Percentiles rank a stretch among this genome's conserved stretches.
phyloP scores from a whole-genome alignment of 1,140 invertebrate species.

The Helicoverpa zea region DNA sequence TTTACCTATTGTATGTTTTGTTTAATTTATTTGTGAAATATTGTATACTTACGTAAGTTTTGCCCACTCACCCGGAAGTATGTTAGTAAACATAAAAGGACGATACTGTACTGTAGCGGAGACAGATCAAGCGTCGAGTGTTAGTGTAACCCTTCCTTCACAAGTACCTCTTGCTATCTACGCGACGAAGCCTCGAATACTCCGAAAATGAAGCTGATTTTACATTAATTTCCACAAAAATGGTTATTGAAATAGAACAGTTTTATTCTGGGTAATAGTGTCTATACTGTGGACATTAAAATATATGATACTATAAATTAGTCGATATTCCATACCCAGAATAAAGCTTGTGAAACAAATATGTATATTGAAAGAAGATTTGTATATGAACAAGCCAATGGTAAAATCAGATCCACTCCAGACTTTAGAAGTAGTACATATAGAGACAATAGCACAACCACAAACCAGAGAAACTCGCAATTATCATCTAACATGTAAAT shows the following conservation, averaged over 20 bases:
- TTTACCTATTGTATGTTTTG: not conserved
- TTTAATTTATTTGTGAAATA: not conserved
- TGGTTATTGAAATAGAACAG: not conserved
- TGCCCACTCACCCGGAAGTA: conserved; percentile 52
- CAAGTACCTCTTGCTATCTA: conserved; percentile 59
- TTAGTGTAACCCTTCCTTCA: conserved; percentile 77
- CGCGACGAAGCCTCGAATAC: conserved; percentile 32
- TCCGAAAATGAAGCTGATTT: conserved; percentile 38
- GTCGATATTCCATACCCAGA: conserved; percentile 9
- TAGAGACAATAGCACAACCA: conserved; percentile 77
- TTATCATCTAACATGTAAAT: conserved; percentile 79
- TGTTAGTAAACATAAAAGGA: conserved; percentile 67
- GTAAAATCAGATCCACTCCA: conserved; percentile 44
- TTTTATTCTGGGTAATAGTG: conserved; percentile 26
- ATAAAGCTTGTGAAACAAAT: conserved; percentile 7
- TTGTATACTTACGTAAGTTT: conserved; percentile 44
- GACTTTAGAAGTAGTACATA: conserved; percentile 46
- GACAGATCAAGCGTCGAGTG: conserved; percentile 57
- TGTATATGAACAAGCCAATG: not conserved
- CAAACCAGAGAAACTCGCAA: conserved; percentile 80
- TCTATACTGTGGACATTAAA: conserved; percentile 11
- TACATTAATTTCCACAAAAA: not conserved
- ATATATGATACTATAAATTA: conserved; percentile 3
- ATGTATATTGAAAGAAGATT: not conserved
- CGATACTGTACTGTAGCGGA: conserved; percentile 54